Percentiles rank a stretch among this genome's conserved stretches.
Evolutionary conservation across 2,888 invertebrate genomes (phyloP).

Genomic region (Aleiodes testaceus): DNA sequence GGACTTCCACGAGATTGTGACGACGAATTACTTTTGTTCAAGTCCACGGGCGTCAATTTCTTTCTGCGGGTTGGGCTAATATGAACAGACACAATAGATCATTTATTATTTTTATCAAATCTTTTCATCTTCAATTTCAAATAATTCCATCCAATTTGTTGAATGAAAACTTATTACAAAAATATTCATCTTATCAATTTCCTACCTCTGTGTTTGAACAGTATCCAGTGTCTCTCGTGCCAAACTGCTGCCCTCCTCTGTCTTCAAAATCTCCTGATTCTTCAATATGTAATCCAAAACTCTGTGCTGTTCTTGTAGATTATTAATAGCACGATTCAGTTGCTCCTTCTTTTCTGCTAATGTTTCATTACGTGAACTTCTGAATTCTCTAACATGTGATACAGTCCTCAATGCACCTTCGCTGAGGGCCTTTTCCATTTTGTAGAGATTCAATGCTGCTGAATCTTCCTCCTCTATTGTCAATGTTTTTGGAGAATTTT

Average conservation of each 20-base stretch:
- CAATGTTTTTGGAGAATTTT: constrained; percentile 53
- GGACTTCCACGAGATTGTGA: constrained; percentile 45
- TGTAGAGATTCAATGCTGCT: constrained; percentile 53
- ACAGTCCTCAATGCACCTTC: constrained; percentile 63
- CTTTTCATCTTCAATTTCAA: too few species aligned
- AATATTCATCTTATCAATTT: neutral
- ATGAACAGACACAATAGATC: too few species aligned
- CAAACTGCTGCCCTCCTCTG: constrained; percentile 56
- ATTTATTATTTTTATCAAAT: too few species aligned
- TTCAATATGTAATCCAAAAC: constrained; percentile 65
- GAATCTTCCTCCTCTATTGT: constrained; percentile 61
- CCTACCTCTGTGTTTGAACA: constrained; percentile 23
- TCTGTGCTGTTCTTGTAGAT: constrained; percentile 68
- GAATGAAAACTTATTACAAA: too few species aligned
- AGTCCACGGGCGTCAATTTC: constrained; percentile 34
- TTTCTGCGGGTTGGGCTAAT: constrained; percentile 33
- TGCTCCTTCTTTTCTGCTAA: constrained; percentile 57
- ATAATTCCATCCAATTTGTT: too few species aligned
- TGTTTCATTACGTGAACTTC: constrained; percentile 49
- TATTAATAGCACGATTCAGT: constrained; percentile 65
- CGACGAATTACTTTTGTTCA: constrained; percentile 45
- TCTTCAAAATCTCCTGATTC: constrained; percentile 60
- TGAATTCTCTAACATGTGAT: constrained; percentile 47
- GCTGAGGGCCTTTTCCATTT: constrained; percentile 67
- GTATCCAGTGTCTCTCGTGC: constrained; percentile 56